These are phyloP conservation scores for Pollimyrus isidori DNA, from an alignment of 2,113 vertebrate genomes.

Conservation along the genomic window DNA sequence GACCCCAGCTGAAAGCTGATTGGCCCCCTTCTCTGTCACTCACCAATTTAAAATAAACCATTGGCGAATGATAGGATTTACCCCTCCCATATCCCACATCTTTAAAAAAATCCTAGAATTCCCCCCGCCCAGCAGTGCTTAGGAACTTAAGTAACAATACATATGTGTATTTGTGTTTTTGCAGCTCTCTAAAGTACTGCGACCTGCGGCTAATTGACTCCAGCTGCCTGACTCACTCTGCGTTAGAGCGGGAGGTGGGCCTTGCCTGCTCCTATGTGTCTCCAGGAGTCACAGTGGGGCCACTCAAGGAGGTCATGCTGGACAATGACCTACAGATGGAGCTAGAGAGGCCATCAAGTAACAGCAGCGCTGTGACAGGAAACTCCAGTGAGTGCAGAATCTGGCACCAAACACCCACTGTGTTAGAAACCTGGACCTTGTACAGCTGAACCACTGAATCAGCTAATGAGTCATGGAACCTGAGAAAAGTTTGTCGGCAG, in stretches of 20 bases:
- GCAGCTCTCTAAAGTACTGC: conserved; percentile 89
- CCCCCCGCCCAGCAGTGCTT: not conserved
- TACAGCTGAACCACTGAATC: not conserved
- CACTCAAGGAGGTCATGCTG: conserved; percentile 57
- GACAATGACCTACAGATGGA: not conserved
- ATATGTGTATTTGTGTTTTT: not conserved
- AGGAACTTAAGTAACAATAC: not conserved
- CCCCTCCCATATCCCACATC: not conserved
- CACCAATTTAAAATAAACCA: not conserved
- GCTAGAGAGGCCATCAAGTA: conserved; percentile 88
- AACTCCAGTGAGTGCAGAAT: not conserved
- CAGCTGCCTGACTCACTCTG: conserved; percentile 90
- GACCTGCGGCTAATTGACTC: conserved; percentile 95
- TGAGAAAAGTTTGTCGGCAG: not conserved
- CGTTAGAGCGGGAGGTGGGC: conserved; percentile 91
- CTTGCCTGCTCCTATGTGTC: conserved; percentile 90
- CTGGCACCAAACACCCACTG: conserved; percentile 50
- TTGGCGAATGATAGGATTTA: not conserved
- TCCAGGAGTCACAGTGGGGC: conserved; percentile 71
- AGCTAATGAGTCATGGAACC: not conserved
- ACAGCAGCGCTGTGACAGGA: conserved; percentile 58
- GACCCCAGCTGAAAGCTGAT: not conserved
- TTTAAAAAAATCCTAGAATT: not conserved
- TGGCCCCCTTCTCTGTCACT: not conserved
- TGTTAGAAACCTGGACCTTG: not conserved